phyloP scores from a whole-genome alignment of 2,888 invertebrate genomes.

The Saturnia pavonia region DNA sequence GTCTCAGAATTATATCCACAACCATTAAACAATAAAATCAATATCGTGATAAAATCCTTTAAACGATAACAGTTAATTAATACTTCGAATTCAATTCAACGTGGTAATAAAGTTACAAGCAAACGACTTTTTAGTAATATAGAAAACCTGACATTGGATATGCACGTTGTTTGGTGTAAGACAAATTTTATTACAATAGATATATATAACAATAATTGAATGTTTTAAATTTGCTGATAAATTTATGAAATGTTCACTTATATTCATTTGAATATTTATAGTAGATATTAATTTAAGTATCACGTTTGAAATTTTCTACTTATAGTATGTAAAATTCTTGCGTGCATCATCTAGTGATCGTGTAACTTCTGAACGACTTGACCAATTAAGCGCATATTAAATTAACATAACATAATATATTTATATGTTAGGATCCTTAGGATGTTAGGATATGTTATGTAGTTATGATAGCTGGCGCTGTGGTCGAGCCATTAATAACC shows the following conservation, averaged over 20 bases:
- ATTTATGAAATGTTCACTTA: neutral
- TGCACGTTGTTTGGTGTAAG: slow-evolving; percentile 48
- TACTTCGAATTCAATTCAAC: slow-evolving; percentile 40
- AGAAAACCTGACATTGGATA: slow-evolving; percentile 29
- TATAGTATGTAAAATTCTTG: too few species aligned
- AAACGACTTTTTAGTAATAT: slow-evolving; percentile 34
- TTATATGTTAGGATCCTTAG: too few species aligned
- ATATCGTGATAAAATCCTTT: slow-evolving; percentile 48
- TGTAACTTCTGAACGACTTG: too few species aligned
- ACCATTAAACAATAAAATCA: slow-evolving; percentile 41
- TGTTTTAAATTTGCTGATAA: neutral
- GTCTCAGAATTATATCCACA: neutral
- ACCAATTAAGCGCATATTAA: too few species aligned
- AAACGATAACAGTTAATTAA: slow-evolving; percentile 61
- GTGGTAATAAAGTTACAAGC: slow-evolving; percentile 29
- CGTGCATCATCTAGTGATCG: too few species aligned
- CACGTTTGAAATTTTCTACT: neutral
- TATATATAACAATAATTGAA: neutral
- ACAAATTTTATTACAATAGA: slow-evolving; percentile 15
- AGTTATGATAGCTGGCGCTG: too few species aligned
- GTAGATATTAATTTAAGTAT: neutral
- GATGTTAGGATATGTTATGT: too few species aligned
- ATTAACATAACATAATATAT: too few species aligned
- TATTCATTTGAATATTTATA: neutral
- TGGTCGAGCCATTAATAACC: too few species aligned